phyloP scores from a whole-genome alignment of 2,888 invertebrate species.

The Altica lythri region DNA sequence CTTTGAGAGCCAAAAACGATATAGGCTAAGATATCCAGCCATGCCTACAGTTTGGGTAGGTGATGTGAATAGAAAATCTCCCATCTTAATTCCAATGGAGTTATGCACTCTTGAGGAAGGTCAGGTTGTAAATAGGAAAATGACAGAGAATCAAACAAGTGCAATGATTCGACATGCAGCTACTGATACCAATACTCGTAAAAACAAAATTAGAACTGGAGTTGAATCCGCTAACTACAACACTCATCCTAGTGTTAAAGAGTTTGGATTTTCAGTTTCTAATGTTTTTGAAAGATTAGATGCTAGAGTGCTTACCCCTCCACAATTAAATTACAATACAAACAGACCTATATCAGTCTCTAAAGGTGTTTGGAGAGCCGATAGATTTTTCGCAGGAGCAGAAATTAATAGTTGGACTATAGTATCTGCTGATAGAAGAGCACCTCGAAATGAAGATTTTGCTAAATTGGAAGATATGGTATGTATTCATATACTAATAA shows the following conservation, averaged over 20 bases:
- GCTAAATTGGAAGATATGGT: conserved; percentile 49
- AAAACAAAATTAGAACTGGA: conserved; percentile 73
- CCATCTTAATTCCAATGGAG: conserved; percentile 82
- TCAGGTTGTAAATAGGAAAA: conserved; percentile 76
- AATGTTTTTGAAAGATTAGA: conserved; percentile 74
- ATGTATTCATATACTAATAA: conserved; percentile 33
- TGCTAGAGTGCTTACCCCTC: conserved; percentile 80
- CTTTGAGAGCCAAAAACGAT: conserved; percentile 52
- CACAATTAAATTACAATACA: conserved; percentile 67
- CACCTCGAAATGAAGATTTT: conserved; percentile 38
- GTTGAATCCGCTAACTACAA: conserved; percentile 48
- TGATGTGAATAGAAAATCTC: no score
- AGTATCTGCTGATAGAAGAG: conserved; percentile 50
- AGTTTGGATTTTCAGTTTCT: conserved; percentile 82
- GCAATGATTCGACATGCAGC: conserved; percentile 88
- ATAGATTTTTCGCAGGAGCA: conserved; percentile 52
- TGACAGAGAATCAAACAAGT: conserved; percentile 81
- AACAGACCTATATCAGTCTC: conserved; percentile 1
- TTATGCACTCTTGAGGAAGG: conserved; percentile 77
- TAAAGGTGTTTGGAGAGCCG: conserved; percentile 58
- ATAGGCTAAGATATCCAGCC: conserved; percentile 64
- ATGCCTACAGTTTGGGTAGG: conserved; percentile 84
- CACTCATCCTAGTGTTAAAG: conserved; percentile 64
- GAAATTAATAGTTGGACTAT: conserved; percentile 59
- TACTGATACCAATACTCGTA: conserved; percentile 75